phyloP scores from a whole-genome alignment of 2,113 vertebrate species.

The Notechis scutatus region DNA sequence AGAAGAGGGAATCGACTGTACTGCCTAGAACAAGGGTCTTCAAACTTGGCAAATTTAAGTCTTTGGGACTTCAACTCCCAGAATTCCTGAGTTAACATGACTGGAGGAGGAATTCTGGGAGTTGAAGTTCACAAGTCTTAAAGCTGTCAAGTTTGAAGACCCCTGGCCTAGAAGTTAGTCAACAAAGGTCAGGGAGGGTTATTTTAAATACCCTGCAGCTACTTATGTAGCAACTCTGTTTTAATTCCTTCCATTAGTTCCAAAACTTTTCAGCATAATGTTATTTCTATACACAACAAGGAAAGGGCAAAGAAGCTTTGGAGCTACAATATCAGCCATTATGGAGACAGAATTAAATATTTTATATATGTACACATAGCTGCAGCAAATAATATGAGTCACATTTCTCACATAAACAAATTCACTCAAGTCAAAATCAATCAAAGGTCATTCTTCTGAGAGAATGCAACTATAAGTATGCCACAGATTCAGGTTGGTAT shows the following conservation, averaged over 20 bases:
- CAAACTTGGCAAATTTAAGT: no score
- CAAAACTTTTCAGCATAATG: not conserved
- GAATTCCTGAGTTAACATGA: no score
- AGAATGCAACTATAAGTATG: not conserved
- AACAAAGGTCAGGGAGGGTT: not conserved
- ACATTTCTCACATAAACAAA: not conserved
- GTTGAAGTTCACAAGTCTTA: no score
- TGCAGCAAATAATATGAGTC: not conserved
- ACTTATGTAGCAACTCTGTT: not conserved
- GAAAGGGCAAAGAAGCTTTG: not conserved
- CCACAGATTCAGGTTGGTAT: not conserved
- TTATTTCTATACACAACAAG: not conserved
- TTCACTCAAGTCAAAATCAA: not conserved
- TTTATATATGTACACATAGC: not conserved
- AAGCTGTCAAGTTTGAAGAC: no score
- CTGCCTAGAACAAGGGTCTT: not conserved
- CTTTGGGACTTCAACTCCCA: no score
- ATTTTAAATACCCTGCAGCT: not conserved
- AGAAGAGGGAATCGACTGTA: not conserved
- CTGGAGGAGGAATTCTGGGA: no score
- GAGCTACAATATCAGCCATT: not conserved
- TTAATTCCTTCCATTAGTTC: not conserved
- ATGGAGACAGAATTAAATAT: not conserved
- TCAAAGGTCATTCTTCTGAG: not conserved
- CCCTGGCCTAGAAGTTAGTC: not conserved